A percentile compares a stretch with the other conserved stretches of the same genome.
phyloP scores from a whole-genome alignment of 2,888 invertebrate species.

The Emmelina monodactyla region DNA sequence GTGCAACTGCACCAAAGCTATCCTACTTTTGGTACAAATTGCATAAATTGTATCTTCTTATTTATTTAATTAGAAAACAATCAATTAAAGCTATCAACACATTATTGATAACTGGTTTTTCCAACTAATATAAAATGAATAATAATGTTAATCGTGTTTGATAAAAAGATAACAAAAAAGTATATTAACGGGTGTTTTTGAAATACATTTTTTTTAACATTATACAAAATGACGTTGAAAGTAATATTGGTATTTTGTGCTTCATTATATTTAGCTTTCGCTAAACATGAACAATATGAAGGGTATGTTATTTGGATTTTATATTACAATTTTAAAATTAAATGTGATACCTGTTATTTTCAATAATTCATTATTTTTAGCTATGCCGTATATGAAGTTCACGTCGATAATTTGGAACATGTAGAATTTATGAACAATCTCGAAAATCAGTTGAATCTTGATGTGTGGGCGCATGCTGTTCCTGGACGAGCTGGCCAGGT shows the following conservation, averaged over 20 bases:
- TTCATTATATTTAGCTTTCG: slow-evolving; percentile 20
- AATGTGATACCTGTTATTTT: neutral
- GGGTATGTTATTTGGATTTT: slow-evolving; percentile 26
- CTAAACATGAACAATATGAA: slow-evolving; percentile 38
- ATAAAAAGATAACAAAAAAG: too few relatives aligned
- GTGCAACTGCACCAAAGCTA: too few relatives aligned
- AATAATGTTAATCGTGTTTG: too few relatives aligned
- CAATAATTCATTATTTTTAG: slow-evolving; percentile 19
- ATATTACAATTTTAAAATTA: slow-evolving; percentile 1
- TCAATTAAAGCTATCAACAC: too few relatives aligned
- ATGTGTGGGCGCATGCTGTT: slow-evolving; percentile 29
- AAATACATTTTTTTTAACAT: too few relatives aligned
- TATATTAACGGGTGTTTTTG: too few relatives aligned
- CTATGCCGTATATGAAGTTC: slow-evolving; percentile 21
- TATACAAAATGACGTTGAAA: neutral
- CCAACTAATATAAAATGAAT: too few relatives aligned
- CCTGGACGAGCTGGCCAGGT: slow-evolving; percentile 25
- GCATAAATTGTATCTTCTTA: too few relatives aligned
- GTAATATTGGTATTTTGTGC: neutral
- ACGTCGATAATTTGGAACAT: slow-evolving; percentile 17
- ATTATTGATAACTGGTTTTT: too few relatives aligned
- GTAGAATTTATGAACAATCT: slow-evolving; percentile 16
- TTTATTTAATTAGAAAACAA: too few relatives aligned
- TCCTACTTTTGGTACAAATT: too few relatives aligned
- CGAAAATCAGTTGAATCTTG: slow-evolving; percentile 22